A percentile compares a stretch with the other conserved stretches of the same genome.
phyloP scores from a whole-genome alignment of 1,140 invertebrate species.

The Glomeris maerens region DNA sequence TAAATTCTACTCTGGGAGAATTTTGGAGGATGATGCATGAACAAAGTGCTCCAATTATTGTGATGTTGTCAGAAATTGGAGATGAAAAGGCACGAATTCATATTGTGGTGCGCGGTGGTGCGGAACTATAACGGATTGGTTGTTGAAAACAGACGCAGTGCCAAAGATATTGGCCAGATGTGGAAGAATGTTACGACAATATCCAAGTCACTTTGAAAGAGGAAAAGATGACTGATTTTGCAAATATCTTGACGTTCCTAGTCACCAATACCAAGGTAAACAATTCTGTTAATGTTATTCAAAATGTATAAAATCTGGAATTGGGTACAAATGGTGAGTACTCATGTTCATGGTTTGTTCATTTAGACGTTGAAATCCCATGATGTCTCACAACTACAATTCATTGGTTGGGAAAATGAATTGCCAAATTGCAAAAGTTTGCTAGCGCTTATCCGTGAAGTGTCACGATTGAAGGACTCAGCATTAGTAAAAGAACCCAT shows the following conservation, averaged over 20 bases:
- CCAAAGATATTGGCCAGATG: slow-evolving; percentile 76
- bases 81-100: slow-evolving; percentile 13
- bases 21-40: slow-evolving; percentile 96
- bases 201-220: slow-evolving; percentile 71
- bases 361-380: slow-evolving; percentile 48
- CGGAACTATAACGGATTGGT: background rate
- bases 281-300: slow-evolving; percentile 4
- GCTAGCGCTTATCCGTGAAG: slow-evolving; percentile 57
- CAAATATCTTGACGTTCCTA: slow-evolving; percentile 63
- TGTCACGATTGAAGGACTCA: slow-evolving; percentile 34
- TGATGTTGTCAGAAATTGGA: slow-evolving; percentile 84
- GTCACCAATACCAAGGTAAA: slow-evolving; percentile 61
- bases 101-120: background rate
- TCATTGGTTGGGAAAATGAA: slow-evolving; percentile 75
- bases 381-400: slow-evolving; percentile 67
- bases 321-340: background rate
- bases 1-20: slow-evolving; percentile 73
- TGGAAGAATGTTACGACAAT: slow-evolving; percentile 63
- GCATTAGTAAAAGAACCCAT: slow-evolving; percentile 40
- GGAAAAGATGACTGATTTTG: slow-evolving; percentile 73
- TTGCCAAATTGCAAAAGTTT: slow-evolving; percentile 67
- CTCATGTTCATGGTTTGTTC: slow-evolving; percentile 6
- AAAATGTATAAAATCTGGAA: background rate
- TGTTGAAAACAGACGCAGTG: slow-evolving; percentile 47
- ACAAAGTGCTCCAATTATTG: slow-evolving; percentile 74